Base-by-base conservation (phyloP, 1,140 invertebrate genomes). In the Caenorhabditis remanei region DNA sequence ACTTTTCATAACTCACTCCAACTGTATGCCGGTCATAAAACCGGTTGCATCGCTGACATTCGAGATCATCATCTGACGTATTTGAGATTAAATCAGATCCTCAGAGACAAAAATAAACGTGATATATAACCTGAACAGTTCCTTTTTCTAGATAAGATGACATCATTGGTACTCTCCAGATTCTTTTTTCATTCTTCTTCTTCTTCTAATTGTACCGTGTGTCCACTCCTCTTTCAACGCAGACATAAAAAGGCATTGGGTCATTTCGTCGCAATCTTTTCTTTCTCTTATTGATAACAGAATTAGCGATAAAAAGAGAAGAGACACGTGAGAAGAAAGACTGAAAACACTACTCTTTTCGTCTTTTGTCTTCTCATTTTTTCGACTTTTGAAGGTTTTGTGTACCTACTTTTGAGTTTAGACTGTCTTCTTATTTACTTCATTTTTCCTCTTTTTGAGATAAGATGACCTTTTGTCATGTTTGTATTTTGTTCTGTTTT, bases 221-320 rank as follows among this genome's bases (percentile, higher is more conserved):
- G 16, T n/a, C n/a, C 8, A n/a, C n/a, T 21, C n/a, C 61, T 32
- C 24, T 63, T 32, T 63, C 61, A 63, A 63, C 61, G 61, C 61
- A 63, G 61, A 63, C 61, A 63, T 32, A 32, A 63, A 63, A 24
- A 58, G 56, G 7, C 14, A 8, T n/a, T 16, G 56, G 61, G 61
- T 79, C 71, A 79, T 79, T 79, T 79, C 71, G 71, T 79, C 71
- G 71, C 21, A 43, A n/a, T 43, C 40, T 19, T 32, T 43, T 43
- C 65, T 32, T 24, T 19, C 41, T 79, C 19, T 46, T 24, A 79
- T n/a, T 58, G 56, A 58, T 58, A 58, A 58, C 16, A 58, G 8
- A n/a, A 75, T 13, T 75, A 50, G n/a, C 7, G n/a, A 79, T 79
- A 50, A 50, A 48, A 50, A 48, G 46, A 79, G 21, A 79, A 48